phyloP scores from a whole-genome alignment of 2,113 vertebrate species.

The Clarias magur region DNA sequence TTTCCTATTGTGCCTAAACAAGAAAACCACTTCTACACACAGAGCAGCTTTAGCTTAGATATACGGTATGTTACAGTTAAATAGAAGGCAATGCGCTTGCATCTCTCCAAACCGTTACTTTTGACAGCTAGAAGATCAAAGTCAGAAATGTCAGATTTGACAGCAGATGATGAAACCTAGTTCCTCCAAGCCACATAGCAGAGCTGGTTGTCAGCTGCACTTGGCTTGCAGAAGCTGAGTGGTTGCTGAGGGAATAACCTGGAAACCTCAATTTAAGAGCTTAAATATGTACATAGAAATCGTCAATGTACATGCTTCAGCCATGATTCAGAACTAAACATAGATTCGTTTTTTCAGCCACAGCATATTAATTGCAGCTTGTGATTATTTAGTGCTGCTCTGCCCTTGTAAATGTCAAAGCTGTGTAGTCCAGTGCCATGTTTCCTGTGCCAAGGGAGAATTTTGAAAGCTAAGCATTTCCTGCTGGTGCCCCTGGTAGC shows the following conservation, averaged over 20 bases:
- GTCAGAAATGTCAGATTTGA: slow-evolving; percentile 12
- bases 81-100: background rate
- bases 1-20: background rate
- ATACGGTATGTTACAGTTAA: background rate
- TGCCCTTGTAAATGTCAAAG: slow-evolving; percentile 1
- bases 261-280: slow-evolving; percentile 29
- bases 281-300: slow-evolving; percentile 25
- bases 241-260: slow-evolving; percentile 23
- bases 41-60: background rate
- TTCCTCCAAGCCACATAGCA: background rate
- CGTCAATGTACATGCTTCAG: slow-evolving; percentile 38
- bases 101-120: slow-evolving; percentile 4
- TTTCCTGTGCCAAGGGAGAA: slow-evolving; percentile 34
- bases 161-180: slow-evolving; percentile 26
- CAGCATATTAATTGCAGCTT: background rate
- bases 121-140: slow-evolving; percentile 27
- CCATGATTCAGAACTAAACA: slow-evolving; percentile 13
- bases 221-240: background rate
- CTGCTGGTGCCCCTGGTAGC: slow-evolving; percentile 22
- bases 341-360: background rate
- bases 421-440: slow-evolving; percentile 3
- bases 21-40: background rate
- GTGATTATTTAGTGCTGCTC: background rate
- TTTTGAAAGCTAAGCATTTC: slow-evolving; percentile 41
- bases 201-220: background rate